phyloP scores from a whole-genome alignment of 35 echinoderm and acorn worm genomes.

The Heliocidaris erythrogramma region DNA sequence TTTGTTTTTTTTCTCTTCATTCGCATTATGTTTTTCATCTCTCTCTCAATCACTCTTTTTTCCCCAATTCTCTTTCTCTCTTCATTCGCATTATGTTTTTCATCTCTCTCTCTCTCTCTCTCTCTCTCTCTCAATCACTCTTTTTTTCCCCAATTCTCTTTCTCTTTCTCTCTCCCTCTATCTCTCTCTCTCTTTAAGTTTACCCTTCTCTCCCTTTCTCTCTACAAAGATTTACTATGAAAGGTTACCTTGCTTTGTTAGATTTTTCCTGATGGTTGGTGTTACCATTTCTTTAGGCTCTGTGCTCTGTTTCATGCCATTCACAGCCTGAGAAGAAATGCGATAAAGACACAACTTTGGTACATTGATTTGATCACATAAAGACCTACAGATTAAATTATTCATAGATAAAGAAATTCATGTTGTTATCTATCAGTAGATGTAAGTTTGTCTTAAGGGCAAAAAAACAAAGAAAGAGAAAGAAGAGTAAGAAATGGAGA shows the following conservation, averaged over 20 bases:
- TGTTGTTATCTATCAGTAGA: no score
- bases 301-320: not conserved
- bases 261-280: slow-evolving; percentile 65
- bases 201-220: no score
- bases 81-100: no score
- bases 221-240: not conserved
- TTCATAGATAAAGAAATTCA: no score
- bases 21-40: no score
- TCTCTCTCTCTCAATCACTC: not conserved
- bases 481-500: no score
- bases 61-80: not conserved
- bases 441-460: no score
- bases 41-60: not conserved
- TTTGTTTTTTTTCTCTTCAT: no score
- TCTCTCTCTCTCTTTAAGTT: not conserved
- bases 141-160: not conserved
- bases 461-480: no score
- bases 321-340: not conserved
- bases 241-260: slow-evolving; percentile 76
- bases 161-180: not conserved
- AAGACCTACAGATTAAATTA: no score
- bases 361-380: no score
- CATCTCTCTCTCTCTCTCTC: not conserved
- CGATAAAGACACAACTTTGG: no score
- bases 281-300: slow-evolving; percentile 77